phyloP scores from a whole-genome alignment of 2,797 vertebrate genomes.

The Macroramphosus scolopax region DNA sequence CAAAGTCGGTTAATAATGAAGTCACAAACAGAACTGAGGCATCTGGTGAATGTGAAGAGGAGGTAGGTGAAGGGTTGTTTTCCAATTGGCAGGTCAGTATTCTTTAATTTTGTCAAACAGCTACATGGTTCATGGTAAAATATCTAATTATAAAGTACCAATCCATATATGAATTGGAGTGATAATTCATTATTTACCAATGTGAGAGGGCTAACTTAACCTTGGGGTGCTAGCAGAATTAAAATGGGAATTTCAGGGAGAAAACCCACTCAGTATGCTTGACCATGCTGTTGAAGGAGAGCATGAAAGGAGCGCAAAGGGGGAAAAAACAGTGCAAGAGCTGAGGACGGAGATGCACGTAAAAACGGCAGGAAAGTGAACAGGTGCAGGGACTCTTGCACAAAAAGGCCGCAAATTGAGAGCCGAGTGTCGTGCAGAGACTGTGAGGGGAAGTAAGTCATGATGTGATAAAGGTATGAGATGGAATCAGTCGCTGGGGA shows the following conservation, averaged over 20 bases:
- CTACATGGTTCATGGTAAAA: constrained; percentile 28
- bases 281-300: constrained; percentile 55
- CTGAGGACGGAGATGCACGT: constrained; percentile 54
- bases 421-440: constrained; percentile 25
- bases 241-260: constrained; percentile 67
- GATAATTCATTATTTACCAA: constrained; percentile 71
- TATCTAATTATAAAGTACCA: constrained; percentile 52
- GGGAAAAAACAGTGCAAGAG: constrained; percentile 14
- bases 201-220: constrained; percentile 72
- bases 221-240: constrained; percentile 69
- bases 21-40: neutral
- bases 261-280: constrained; percentile 71
- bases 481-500: constrained; percentile 31
- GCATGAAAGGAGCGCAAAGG: constrained; percentile 40
- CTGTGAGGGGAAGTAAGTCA: constrained; percentile 26
- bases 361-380: constrained; percentile 42
- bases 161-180: constrained; percentile 56
- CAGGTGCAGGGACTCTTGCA: constrained; percentile 46
- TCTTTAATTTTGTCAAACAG: constrained; percentile 28
- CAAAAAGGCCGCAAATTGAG: constrained; percentile 28
- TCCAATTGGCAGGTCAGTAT: constrained; percentile 14
- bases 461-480: constrained; percentile 36
- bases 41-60: constrained; percentile 4
- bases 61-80: neutral
- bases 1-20: neutral